Evolutionary conservation across 2,113 vertebrate species (phyloP), one percentile per base, ranked within the genome.

Genomic region (Anolis sagrei): DNA sequence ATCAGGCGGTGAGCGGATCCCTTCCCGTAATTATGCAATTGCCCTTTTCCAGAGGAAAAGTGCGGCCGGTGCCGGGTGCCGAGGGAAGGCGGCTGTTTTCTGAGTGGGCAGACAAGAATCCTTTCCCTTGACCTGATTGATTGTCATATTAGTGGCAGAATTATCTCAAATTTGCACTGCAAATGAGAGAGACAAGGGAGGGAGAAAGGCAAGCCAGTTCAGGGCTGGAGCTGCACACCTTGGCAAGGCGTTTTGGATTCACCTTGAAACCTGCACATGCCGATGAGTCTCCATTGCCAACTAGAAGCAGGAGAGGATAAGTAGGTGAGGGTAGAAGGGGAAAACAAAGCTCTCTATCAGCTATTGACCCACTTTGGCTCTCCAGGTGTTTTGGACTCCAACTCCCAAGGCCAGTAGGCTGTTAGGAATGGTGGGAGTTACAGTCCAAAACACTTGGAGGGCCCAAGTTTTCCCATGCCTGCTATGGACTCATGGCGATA

Each of bases 81-180:
- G 21, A 0, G 89, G 62, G 58, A 27, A 2, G 83, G 21, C 79
- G 25, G 16, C 58, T 0, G 0, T 19, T 34, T 21, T 21, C 88
- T 54, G 1, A 5, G 75, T 18, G 85, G 82, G 82, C 21, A 11
- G 1, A 0, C 77, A 76, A 84, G 34, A 0, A 0, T 36, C n/a
- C 0, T 39, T 72, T n/a, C 54, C 76, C 86, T 70, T 88, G 86
- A n/a, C 79, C 87, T 77, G 87, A 5, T 6, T 88, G 66, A 34
- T 49, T 81, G 73, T 78, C 86, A 48, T 29, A 76, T 74, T 88
- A 93, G 88, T 81, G 85, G 84, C 74, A 62, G 81, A 70, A 88
- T 86, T 82, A 89, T 66, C 87, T 90, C 86, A 44, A 1, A 76
- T 81, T 72, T 64, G 79, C 87, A 79, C 82, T 76, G n/a, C 5